A percentile compares a stretch with the other conserved stretches of the same genome.
Evolutionary conservation across 2,888 invertebrate species (phyloP).

Genomic region (Ctena decussata): DNA sequence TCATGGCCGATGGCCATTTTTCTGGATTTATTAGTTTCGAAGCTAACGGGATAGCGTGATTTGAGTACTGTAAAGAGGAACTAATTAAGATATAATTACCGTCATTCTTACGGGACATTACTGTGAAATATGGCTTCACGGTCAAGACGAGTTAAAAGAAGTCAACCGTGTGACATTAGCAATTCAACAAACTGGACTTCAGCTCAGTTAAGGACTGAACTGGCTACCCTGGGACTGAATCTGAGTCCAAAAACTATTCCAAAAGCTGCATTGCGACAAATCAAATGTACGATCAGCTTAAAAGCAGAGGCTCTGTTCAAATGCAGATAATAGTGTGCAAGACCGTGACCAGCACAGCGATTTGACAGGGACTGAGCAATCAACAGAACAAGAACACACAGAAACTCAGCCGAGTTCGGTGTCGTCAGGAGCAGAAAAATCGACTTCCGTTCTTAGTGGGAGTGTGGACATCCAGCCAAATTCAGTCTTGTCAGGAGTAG

Average conservation of each 20-base stretch:
- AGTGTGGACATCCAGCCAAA: background rate
- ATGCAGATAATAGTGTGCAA: background rate
- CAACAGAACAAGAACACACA: background rate
- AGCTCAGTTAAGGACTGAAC: background rate
- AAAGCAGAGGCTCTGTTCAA: background rate
- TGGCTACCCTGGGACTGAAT: background rate
- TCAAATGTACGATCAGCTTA: background rate
- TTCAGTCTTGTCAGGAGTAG: background rate
- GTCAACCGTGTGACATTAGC: background rate
- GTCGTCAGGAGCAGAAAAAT: background rate
- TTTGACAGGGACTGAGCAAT: background rate
- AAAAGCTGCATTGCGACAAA: background rate
- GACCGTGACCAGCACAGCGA: background rate
- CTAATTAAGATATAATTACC: too few relatives aligned
- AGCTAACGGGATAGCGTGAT: too few relatives aligned
- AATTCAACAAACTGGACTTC: background rate
- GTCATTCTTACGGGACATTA: too few relatives aligned
- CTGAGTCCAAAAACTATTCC: background rate
- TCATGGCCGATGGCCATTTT: too few relatives aligned
- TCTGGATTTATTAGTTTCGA: too few relatives aligned
- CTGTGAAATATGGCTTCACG: background rate
- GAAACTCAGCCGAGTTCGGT: background rate
- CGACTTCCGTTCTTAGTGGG: background rate
- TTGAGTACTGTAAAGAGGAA: too few relatives aligned
- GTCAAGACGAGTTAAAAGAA: background rate